Evolutionary conservation across 1,140 invertebrate genomes (phyloP), one percentile per base, ranked within the genome.

Genomic region (Campoletis sonorensis): DNA sequence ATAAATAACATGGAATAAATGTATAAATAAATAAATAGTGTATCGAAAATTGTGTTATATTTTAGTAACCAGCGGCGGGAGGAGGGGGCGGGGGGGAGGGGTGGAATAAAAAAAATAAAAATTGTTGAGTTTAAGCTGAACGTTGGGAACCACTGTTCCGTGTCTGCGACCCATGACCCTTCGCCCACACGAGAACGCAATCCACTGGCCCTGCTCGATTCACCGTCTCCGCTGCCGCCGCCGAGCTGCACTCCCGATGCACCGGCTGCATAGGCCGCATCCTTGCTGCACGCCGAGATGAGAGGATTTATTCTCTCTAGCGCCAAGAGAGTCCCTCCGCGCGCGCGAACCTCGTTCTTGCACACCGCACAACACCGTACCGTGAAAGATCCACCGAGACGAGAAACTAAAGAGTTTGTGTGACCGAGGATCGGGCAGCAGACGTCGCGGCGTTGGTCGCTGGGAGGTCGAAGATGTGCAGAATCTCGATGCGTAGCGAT

Each of bases 111-210:
- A 45, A 11, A 13, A 45, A 13, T 4, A 45, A 8, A 45, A 45
- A 45, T 1, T 10, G 30, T 58, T 11, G 21, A n/a, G 61, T 33
- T 33, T 64, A 15, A 27, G n/a, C 61, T 7, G 23, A 67, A 16
- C 10, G 68, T 87, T 89, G 89, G 90, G 90, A 89, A 82, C 88
- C 90, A 83, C 85, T 89, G 87, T 73, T 83, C 85, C 86, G 89
- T 90, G 89, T 90, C 88, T 90, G 89, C 87, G 88, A 91, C 90
- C 90, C 87, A 85, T 90, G 89, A 90, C 90, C 90, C 90, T 87
- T 89, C 89, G 89, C 90, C 89, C 90, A 90, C 89, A 90, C 89
- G 89, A 89, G 89, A 86, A 90, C 87, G 89, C 86, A 85, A 88
- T 89, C 87, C 86, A 85, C 85, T 86, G 88, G 61, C 61, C 85